Base-by-base conservation (phyloP, 2,113 vertebrate genomes). In the Aix galericulata region DNA sequence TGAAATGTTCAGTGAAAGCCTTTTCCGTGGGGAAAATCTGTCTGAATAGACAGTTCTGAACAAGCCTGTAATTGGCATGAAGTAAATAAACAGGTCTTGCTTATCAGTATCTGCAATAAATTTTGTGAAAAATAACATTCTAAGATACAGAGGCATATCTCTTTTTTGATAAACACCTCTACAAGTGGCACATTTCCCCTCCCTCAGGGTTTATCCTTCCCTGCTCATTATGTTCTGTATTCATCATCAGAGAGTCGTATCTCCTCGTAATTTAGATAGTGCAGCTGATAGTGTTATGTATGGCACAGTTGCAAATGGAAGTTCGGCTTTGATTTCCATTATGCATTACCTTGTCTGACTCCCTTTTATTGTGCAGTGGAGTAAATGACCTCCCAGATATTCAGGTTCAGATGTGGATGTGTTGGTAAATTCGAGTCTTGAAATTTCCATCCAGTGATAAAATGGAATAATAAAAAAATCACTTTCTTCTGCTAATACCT, bases 301-400 rank as follows among this genome's bases (percentile, higher is more conserved):
- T 44, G 46, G 68, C 60, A 11, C 5, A 11, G 22, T 27, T 48
- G 32, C 87, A 86, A 77, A 93, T 94, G 89, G 85, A 63, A 67
- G 73, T 32, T 63, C 82, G 36, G 55, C 95, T 97, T 92, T 93
- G 91, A 95, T 96, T 96, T 95, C 94, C 91, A 87, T 96, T 91
- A 76, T 71, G 85, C 86, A 59, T 94, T 91, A 62, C 94, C 92
- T 93, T 63, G 66, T 85, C 91, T 87, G 82, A 84, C 93, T 96
- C 94, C 92, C 40, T 94, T 87, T 86, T 31, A 72, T 85, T 68
- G 85, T 89, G 82, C 93, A 46, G 18, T n/a, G 71, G 62, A 84
- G 71, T 92, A 96, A 93, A 95, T 92, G 93, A 96, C 91, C 95
- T 95, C 95, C 94, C 93, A 75, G 84, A 81, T 83, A 95, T 72